phyloP scores from a whole-genome alignment of 2,113 vertebrate genomes.

The Alexandromys fortis region DNA sequence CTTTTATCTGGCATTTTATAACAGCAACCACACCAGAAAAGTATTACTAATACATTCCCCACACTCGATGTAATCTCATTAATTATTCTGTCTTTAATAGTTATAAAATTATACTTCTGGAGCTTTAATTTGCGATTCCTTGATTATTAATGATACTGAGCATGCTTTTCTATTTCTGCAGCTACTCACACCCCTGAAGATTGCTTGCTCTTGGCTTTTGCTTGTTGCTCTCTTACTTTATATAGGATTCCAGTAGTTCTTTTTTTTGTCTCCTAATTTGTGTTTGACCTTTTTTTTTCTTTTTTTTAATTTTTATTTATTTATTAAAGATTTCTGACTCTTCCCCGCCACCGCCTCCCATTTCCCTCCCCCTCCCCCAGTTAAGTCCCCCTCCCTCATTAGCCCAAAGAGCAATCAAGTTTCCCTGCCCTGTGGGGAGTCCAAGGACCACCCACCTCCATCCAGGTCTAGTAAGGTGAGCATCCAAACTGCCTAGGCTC shows the following conservation, averaged over 20 bases:
- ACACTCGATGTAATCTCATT: not conserved
- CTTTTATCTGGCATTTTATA: not conserved
- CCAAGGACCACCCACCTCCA: no score
- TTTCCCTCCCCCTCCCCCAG: no score
- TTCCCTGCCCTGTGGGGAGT: no score
- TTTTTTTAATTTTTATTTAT: no score
- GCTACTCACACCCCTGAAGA: not conserved
- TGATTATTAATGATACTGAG: not conserved
- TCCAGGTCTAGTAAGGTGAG: no score
- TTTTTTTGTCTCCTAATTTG: not conserved
- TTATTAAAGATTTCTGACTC: no score
- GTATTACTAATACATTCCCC: not conserved
- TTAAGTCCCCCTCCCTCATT: no score
- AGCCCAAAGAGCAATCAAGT: no score
- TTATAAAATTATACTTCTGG: slow-evolving; percentile 13
- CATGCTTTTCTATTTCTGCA: not conserved
- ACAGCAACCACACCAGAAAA: not conserved
- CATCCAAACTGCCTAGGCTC: no score
- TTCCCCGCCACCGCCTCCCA: no score
- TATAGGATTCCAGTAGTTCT: not conserved
- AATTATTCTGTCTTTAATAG: slow-evolving; percentile 48
- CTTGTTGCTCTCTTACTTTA: not conserved
- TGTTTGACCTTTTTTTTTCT: no score
- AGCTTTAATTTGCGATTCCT: slow-evolving; percentile 28
- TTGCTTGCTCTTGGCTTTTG: not conserved